Evolutionary conservation across 2,888 invertebrate species (phyloP).

Genomic region (Lomographa bimaculata): DNA sequence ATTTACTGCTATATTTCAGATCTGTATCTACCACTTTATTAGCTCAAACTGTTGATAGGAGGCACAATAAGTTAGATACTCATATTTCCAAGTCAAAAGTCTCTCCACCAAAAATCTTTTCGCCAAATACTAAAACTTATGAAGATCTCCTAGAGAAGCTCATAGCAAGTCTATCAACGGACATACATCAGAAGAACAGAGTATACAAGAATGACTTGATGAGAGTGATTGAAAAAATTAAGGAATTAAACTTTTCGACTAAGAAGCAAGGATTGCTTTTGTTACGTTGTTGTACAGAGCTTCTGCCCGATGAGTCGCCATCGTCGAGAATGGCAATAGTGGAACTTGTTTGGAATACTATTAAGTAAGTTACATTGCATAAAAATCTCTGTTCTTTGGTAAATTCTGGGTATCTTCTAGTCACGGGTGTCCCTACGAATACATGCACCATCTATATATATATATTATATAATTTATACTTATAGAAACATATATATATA

Average conservation of each 20-base stretch:
- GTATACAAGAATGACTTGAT: slow-evolving; percentile 74
- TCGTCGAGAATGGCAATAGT: slow-evolving; percentile 73
- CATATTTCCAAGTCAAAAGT: slow-evolving; percentile 4
- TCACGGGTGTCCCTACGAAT: too few species aligned
- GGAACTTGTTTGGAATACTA: slow-evolving; percentile 78
- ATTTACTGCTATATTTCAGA: slow-evolving; percentile 13
- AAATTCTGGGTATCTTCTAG: too few species aligned
- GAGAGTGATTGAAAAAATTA: slow-evolving; percentile 59
- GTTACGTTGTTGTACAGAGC: slow-evolving; percentile 81
- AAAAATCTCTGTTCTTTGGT: too few species aligned
- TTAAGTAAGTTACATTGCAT: slow-evolving; percentile 72
- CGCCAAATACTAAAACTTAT: slow-evolving; percentile 26
- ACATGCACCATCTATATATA: too few species aligned
- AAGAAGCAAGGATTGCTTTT: slow-evolving; percentile 74
- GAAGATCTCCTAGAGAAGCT: slow-evolving; percentile 67
- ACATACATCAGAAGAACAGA: slow-evolving; percentile 69
- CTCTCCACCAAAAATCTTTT: slow-evolving; percentile 1
- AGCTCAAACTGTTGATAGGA: slow-evolving; percentile 2
- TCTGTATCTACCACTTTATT: slow-evolving; percentile 1
- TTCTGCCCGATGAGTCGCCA: slow-evolving; percentile 77
- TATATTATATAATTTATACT: too few species aligned
- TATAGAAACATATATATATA: too few species aligned
- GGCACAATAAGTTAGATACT: not conserved
- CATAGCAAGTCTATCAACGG: slow-evolving; percentile 61
- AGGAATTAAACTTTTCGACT: slow-evolving; percentile 64